phyloP scores from a whole-genome alignment of 2,797 vertebrate species.

The Thaleichthys pacificus region DNA sequence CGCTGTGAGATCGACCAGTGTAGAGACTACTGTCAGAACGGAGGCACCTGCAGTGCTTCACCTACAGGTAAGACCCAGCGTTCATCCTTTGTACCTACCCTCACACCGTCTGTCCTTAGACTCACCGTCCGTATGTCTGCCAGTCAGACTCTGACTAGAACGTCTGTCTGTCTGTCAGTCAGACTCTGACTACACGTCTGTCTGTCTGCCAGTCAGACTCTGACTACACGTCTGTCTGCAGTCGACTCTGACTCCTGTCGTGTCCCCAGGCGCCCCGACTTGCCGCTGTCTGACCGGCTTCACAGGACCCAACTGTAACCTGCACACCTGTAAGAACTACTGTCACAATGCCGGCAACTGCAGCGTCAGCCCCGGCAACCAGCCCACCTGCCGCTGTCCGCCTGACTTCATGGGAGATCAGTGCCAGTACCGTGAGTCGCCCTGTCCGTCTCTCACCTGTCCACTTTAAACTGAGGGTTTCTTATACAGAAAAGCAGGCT shows the following conservation, averaged over 20 bases:
- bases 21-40: constrained; percentile 89
- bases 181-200: not conserved
- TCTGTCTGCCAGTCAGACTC: not conserved
- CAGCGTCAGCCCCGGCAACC: constrained; percentile 89
- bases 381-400: constrained; percentile 86
- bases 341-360: constrained; percentile 90
- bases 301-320: constrained; percentile 88
- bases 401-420: constrained; percentile 84
- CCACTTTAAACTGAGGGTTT: not conserved
- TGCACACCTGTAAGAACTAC: constrained; percentile 85
- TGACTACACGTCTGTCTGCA: not conserved
- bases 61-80: constrained; percentile 76
- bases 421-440: constrained; percentile 91
- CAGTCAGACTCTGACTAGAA: not conserved
- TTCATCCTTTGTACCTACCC: too few relatives aligned
- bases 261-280: constrained; percentile 83
- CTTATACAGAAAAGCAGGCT: not conserved
- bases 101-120: too few relatives aligned
- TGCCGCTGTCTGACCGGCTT: constrained; percentile 91
- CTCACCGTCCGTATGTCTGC: not conserved
- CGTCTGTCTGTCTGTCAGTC: not conserved
- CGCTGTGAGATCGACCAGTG: constrained; percentile 92
- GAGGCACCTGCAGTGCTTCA: constrained; percentile 92
- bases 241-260: too few relatives aligned
- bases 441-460: not conserved